phyloP scores from a whole-genome alignment of 2,113 vertebrate species.

The Oxyura jamaicensis region DNA sequence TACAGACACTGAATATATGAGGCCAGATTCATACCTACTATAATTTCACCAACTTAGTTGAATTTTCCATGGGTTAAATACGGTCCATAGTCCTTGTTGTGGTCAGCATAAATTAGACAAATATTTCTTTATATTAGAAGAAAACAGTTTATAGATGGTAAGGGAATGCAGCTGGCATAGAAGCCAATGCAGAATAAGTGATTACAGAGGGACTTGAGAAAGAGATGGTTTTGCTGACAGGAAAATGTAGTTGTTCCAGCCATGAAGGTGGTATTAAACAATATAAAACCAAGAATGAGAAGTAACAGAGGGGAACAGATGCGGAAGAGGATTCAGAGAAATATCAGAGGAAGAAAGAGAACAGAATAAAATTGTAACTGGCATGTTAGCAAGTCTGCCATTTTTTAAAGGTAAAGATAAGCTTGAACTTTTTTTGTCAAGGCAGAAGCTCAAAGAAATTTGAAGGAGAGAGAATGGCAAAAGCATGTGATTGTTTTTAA shows the following conservation, averaged over 20 bases:
- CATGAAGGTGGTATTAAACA: background rate
- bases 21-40: background rate
- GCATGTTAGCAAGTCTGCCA: background rate
- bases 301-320: background rate
- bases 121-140: background rate
- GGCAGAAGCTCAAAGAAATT: background rate
- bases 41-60: background rate
- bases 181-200: background rate
- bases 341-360: background rate
- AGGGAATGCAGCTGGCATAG: background rate
- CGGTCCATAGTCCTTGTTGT: background rate
- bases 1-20: background rate
- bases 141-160: background rate
- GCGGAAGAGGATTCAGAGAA: background rate
- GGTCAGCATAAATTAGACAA: background rate
- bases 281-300: background rate
- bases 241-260: background rate
- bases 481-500: conserved; percentile 5
- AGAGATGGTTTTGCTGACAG: background rate
- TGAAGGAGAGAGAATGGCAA: background rate
- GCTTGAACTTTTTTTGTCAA: background rate
- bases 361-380: background rate
- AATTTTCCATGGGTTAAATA: background rate
- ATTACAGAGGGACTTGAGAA: background rate
- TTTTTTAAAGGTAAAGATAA: background rate